Evolutionary conservation across 1,140 invertebrate species (phyloP).

Genomic region (Octopus sinensis): DNA sequence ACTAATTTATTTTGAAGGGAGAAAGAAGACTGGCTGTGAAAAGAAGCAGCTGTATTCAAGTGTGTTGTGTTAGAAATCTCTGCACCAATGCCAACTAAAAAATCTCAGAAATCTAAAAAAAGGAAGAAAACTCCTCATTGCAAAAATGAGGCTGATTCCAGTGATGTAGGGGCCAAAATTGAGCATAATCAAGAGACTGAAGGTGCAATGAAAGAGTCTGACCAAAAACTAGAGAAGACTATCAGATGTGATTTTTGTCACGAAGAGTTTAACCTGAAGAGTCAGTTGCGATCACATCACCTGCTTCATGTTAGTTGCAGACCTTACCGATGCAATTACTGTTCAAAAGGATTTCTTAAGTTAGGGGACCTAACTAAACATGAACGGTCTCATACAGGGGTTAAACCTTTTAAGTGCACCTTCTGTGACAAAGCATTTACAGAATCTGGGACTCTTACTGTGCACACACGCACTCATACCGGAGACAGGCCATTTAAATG

Average conservation of each 20-base stretch:
- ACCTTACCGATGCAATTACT: conserved; percentile 95
- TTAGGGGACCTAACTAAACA: conserved; percentile 90
- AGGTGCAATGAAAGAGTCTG: background rate
- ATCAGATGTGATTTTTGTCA: background rate
- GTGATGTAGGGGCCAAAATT: background rate
- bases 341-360: conserved; percentile 82
- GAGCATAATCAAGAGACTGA: background rate
- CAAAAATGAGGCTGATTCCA: background rate
- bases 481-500: conserved; percentile 32
- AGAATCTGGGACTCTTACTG: conserved; percentile 87
- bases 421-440: conserved; percentile 98
- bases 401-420: conserved; percentile 94
- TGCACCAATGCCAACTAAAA: no score
- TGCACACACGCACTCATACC: conserved; percentile 26
- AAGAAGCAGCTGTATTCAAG: conserved; percentile 66
- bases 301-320: conserved; percentile 95
- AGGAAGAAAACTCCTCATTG: background rate
- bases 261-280: background rate
- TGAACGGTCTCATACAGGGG: conserved; percentile 91
- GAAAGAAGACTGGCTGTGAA: no score
- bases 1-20: no score
- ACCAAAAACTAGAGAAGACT: no score
- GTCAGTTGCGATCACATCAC: conserved; percentile 18
- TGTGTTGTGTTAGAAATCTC: no score
- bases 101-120: no score